Evolutionary conservation across 1,140 invertebrate species (phyloP).

Genomic region (Tetramorium parvispinum): DNA sequence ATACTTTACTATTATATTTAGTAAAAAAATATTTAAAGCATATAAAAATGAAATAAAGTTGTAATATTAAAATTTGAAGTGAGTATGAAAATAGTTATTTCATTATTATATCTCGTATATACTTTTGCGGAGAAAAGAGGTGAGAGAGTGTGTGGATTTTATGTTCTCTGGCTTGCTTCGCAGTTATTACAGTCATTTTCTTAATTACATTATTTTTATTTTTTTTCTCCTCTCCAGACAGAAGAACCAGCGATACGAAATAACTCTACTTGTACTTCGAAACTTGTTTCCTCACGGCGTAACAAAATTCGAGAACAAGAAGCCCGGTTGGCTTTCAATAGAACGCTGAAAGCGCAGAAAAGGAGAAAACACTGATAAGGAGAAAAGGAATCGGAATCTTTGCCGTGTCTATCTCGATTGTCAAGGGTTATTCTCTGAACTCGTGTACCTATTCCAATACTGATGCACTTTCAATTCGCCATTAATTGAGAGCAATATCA

Average conservation of each 20-base stretch:
- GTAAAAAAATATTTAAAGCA: not conserved
- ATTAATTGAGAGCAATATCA: slow-evolving; percentile 22
- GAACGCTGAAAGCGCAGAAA: not conserved
- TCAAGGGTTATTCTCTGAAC: slow-evolving; percentile 2
- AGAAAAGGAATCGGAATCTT: slow-evolving; percentile 14
- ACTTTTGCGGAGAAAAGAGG: not conserved
- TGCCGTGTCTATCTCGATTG: not conserved
- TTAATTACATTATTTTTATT: slow-evolving; percentile 47
- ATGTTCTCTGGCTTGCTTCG: not conserved
- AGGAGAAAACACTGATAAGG: slow-evolving; percentile 12
- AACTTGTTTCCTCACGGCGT: slow-evolving; percentile 20
- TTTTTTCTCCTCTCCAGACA: slow-evolving; percentile 8
- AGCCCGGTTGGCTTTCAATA: slow-evolving; percentile 30
- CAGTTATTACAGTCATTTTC: slow-evolving; percentile 27
- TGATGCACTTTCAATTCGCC: not conserved
- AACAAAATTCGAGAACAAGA: slow-evolving; percentile 49
- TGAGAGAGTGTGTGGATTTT: not conserved
- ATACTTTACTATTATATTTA: not conserved
- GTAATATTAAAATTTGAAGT: not conserved
- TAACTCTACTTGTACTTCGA: slow-evolving; percentile 28
- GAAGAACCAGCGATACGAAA: slow-evolving; percentile 2
- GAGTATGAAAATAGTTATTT: not conserved
- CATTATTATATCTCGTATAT: not conserved
- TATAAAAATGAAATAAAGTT: not conserved
- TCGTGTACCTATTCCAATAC: not conserved